phyloP scores from a whole-genome alignment of 2,797 vertebrate species.

The Avahi laniger region DNA sequence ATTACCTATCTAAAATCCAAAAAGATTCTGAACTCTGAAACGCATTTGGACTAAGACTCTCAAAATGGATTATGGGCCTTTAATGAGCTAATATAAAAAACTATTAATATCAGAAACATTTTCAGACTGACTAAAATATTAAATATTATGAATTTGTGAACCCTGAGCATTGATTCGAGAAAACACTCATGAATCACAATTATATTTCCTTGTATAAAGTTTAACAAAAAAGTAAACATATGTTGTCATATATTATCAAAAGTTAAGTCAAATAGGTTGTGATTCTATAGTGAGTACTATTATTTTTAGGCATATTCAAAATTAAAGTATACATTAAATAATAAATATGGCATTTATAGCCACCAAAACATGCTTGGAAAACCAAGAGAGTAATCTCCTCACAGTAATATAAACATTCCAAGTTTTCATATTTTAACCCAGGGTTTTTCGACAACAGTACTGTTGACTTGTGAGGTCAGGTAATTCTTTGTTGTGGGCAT shows the following conservation, averaged over 20 bases:
- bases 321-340: neutral
- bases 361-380: neutral
- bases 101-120: neutral
- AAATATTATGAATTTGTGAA: constrained; percentile 8
- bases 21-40: constrained; percentile 6
- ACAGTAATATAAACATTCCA: neutral
- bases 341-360: neutral
- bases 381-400: neutral
- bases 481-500: neutral
- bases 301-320: constrained; percentile 25
- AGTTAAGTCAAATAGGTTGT: neutral
- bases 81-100: neutral
- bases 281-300: neutral
- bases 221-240: neutral
- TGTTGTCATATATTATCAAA: neutral
- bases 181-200: neutral
- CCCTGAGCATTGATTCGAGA: neutral
- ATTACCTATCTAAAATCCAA: neutral
- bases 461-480: neutral
- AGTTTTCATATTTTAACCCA: neutral
- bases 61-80: neutral
- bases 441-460: neutral
- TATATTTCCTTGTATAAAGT: neutral
- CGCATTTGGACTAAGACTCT: neutral
- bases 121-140: neutral